Base-by-base conservation (phyloP, 1,140 invertebrate genomes). In the Aethina tumida region DNA sequence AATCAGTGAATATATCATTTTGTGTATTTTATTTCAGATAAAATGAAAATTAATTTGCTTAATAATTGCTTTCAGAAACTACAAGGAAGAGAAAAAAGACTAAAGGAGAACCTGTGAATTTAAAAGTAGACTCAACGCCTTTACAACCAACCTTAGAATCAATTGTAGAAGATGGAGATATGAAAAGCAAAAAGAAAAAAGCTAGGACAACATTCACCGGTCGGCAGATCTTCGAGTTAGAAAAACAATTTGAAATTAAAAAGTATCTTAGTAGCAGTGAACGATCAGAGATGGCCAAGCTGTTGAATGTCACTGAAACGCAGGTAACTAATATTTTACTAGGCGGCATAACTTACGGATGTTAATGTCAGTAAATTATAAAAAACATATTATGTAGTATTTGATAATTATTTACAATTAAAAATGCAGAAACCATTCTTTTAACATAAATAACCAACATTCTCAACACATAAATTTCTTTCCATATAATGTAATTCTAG, bases 211-310 rank as follows among this genome's bases (percentile, higher is more conserved):
- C 91, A 0, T 96, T 96, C 68, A 94, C 91, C 0, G 92, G 91
- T 2, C 62, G 89, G 31, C 92, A 96, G 69, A 95, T 96, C 58
- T 96, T 94, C 66, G 92, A 95, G 65, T 66, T 96, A 57, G 92
- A 96, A 66, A 88, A 91, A 59, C 82, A 93, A 65, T 96, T 96
- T 59, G 92, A 96, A 65, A 71, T 87, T 35, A 96, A 95, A 69
- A 96, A 96, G 65, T 96, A 96, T 66, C 72, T 96, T 32, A 93
- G 87, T 45, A 93, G 89, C n/a, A 90, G 84, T 30, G 92, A 96
- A 62, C 67, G 92, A 45, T 81, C 88, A 9, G 90, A 94, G 51
- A 90, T 95, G 85, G 90, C 91, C 9, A 88, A 89, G 53, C 65
- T 93, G 27, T 71, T 95, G 14, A 91, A 89, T 58, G 91, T 96